phyloP scores from a whole-genome alignment of 2,797 vertebrate genomes.

The Trachops cirrhosus region DNA sequence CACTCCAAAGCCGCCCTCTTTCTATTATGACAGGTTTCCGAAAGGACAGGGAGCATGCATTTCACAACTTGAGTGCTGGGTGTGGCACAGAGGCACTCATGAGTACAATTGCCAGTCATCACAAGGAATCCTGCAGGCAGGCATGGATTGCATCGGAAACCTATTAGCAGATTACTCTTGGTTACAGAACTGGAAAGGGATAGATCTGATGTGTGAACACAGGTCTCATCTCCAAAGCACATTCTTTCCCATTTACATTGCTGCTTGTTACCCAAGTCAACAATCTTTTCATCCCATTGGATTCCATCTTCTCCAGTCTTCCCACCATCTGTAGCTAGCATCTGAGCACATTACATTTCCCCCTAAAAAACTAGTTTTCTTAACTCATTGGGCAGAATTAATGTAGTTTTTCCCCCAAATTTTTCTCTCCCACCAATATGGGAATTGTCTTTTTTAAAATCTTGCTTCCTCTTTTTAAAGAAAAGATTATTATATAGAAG shows the following conservation, averaged over 20 bases:
- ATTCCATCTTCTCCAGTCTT: neutral
- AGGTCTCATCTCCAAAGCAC: neutral
- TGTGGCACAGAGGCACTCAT: neutral
- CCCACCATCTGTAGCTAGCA: neutral
- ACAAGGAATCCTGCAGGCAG: neutral
- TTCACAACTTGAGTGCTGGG: neutral
- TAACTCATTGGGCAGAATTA: neutral
- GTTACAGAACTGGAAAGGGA: neutral
- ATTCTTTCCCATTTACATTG: neutral
- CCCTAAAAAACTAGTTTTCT: neutral
- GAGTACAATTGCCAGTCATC: neutral
- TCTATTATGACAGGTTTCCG: neutral
- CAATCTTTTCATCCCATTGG: neutral
- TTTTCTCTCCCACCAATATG: slow-evolving; percentile 22
- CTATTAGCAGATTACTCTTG: neutral
- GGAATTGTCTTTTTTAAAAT: neutral
- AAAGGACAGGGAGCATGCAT: neutral
- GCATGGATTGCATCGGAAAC: neutral
- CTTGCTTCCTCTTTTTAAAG: neutral
- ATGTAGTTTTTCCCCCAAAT: neutral
- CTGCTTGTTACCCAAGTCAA: neutral
- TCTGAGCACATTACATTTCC: neutral
- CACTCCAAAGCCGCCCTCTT: neutral
- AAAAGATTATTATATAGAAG: neutral
- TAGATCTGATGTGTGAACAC: neutral